Percentiles rank a stretch among this genome's conserved stretches.
Conservation (phyloP, 1,140 invertebrate species). For the Galleria mellonella region DNA sequence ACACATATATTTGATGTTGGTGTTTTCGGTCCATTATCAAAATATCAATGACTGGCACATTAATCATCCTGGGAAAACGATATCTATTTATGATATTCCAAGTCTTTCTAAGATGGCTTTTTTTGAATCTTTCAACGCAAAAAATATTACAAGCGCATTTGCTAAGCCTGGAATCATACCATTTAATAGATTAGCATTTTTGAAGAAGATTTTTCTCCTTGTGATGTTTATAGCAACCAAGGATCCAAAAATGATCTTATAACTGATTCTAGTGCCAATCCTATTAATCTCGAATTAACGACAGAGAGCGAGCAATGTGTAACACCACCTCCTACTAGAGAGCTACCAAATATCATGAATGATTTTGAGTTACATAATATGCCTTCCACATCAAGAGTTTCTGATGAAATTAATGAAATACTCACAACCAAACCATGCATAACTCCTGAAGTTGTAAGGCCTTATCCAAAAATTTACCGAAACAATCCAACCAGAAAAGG, state of each 20-base stretch:
- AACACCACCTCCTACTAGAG: too few species aligned
- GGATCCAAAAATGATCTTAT: too few species aligned
- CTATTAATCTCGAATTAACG: too few species aligned
- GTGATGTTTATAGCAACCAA: slow-evolving; percentile 4
- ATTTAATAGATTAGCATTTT: slow-evolving; percentile 30
- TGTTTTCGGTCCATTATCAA: slow-evolving; percentile 64
- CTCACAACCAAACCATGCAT: too few species aligned
- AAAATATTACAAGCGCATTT: slow-evolving; percentile 29
- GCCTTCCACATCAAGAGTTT: too few species aligned
- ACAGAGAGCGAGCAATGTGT: too few species aligned
- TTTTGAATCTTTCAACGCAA: slow-evolving; percentile 32
- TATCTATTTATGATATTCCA: slow-evolving; percentile 37
- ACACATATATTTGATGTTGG: slow-evolving; percentile 50
- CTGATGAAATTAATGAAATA: too few species aligned
- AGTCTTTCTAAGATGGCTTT: slow-evolving; percentile 37
- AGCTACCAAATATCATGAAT: too few species aligned
- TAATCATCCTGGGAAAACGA: slow-evolving; percentile 43
- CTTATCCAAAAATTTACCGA: background rate
- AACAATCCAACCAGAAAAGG: background rate
- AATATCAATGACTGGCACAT: slow-evolving; percentile 41
- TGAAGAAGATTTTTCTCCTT: slow-evolving; percentile 29
- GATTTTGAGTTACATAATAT: too few species aligned
- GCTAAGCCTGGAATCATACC: slow-evolving; percentile 34
- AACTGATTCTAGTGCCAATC: too few species aligned
- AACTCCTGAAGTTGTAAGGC: too few species aligned